phyloP scores from a whole-genome alignment of 2,888 invertebrate genomes.

The Nomada flava region DNA sequence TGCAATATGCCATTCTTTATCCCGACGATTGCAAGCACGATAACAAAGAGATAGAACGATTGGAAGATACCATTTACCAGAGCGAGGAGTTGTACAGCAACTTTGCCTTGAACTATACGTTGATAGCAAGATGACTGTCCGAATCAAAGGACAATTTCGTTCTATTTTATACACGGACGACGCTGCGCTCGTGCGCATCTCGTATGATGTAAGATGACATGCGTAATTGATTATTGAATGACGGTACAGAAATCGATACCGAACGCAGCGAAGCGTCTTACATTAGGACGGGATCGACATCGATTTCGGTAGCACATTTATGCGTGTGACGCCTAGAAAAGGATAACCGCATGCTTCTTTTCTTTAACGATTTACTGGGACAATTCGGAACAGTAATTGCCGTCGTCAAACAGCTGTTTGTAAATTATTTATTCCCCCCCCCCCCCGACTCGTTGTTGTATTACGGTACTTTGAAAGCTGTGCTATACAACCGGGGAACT shows the following conservation, averaged over 20 bases:
- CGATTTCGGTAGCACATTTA: neutral
- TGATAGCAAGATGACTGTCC: neutral
- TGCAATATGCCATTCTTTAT: too few relatives aligned
- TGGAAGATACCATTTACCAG: too few relatives aligned
- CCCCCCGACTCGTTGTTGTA: neutral
- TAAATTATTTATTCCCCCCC: neutral
- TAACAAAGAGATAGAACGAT: too few relatives aligned
- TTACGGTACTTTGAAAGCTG: neutral
- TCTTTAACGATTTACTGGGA: neutral
- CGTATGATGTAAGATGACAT: constrained; percentile 10
- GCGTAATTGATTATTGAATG: constrained; percentile 20
- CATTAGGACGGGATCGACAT: neutral
- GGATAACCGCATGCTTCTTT: neutral
- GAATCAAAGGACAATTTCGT: constrained; percentile 7
- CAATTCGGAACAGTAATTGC: too few relatives aligned
- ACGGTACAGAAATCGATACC: neutral
- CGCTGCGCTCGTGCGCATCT: neutral
- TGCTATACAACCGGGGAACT: constrained; percentile 3
- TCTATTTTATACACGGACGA: neutral
- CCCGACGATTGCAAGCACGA: too few relatives aligned
- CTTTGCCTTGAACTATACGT: constrained; percentile 18
- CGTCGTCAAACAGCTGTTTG: too few relatives aligned
- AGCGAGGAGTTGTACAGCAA: neutral
- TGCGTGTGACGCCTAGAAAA: neutral
- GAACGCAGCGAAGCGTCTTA: neutral